Base-by-base conservation (phyloP, 2,888 invertebrate genomes). In the Yponomeuta cagnagella region DNA sequence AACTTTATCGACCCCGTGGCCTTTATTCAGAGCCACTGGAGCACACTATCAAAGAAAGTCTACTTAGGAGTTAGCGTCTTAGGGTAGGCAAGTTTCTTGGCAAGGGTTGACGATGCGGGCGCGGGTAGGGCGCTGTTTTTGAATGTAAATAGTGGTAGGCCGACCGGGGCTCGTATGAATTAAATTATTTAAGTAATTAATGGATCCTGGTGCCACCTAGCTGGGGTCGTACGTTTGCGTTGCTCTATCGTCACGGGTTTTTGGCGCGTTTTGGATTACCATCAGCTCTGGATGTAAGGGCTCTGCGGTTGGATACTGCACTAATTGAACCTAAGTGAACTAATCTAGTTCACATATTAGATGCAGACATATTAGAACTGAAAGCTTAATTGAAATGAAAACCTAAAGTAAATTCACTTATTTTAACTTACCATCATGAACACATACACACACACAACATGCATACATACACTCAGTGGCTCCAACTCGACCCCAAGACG, bases 41-140 rank as follows among this genome's bases (percentile, higher is more conserved):
- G 91, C 91, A 90, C 82, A 90, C 90, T 92, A 92, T 92, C 91
- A 91, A 92, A 92, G 92, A 91, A 91, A 88, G 83, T 89, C 87
- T 86, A 82, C 91, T 90, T 89, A 82, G 88, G 87, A 90, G 90
- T 90, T 90, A 83, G 82, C 90, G 88, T 91, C 91, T 91, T 90
- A 86, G 89, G 89, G 90, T 84, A 82, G 85, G 80, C 83, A 90
- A 90, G 85, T 90, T 91, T 89, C 84, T 82, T 82, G 80, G 88
- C 83, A 90, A 90, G 91, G 90, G 90, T 89, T 89, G 81, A 76
- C 80, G 79, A 89, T 89, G 89, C 89, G 90, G 90, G 90, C 82
- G 80, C 80, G 83, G 87, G 85, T 48, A 76, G 80, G 82, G 83
- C 78, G 80, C 82, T 84, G 86, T 89, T 90, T 90, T 90, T 90